Percentiles rank a stretch among this genome's conserved stretches.
These are phyloP conservation scores for Coremacera marginata DNA, from an alignment of 2,888 invertebrate species.

Conservation along the genomic window DNA sequence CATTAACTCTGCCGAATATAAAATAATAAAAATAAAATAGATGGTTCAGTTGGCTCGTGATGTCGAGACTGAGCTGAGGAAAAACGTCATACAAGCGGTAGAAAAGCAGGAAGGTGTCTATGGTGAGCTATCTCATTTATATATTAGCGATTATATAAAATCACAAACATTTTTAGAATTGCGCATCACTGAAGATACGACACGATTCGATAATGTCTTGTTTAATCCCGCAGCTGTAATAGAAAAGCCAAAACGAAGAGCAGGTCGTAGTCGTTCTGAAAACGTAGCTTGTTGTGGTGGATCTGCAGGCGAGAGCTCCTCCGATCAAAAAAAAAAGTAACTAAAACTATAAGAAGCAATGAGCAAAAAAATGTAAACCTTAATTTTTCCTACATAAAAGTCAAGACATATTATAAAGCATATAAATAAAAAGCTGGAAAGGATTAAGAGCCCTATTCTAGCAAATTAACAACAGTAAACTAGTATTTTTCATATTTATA, in stretches of 20 bases:
- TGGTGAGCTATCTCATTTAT: slow-evolving; percentile 69
- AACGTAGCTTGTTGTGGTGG: slow-evolving; percentile 52
- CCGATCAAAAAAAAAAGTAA: slow-evolving; percentile 46
- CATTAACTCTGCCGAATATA: slow-evolving; percentile 25
- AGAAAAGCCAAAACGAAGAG: slow-evolving; percentile 58
- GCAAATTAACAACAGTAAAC: no score
- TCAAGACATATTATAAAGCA: neutral
- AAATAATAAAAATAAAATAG: slow-evolving; percentile 66
- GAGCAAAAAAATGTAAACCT: no score
- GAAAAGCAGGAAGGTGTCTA: slow-evolving; percentile 77
- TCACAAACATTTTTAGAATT: slow-evolving; percentile 51
- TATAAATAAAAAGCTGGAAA: neutral
- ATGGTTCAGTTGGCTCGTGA: slow-evolving; percentile 77
- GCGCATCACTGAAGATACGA: slow-evolving; percentile 61
- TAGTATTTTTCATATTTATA: no score
- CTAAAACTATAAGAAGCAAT: neutral
- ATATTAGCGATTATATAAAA: slow-evolving; percentile 21
- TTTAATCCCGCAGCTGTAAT: slow-evolving; percentile 72
- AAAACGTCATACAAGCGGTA: slow-evolving; percentile 80
- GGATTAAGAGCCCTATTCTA: no score
- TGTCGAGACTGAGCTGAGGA: slow-evolving; percentile 78
- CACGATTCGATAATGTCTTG: slow-evolving; percentile 73
- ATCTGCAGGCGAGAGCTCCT: slow-evolving; percentile 26
- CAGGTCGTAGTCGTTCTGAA: slow-evolving; percentile 38
- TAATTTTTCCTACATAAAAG: neutral